A percentile compares a stretch with the other conserved stretches of the same genome.
Evolutionary conservation across 2,888 invertebrate genomes (phyloP).

Genomic region (Ditylenchus weischeri): DNA sequence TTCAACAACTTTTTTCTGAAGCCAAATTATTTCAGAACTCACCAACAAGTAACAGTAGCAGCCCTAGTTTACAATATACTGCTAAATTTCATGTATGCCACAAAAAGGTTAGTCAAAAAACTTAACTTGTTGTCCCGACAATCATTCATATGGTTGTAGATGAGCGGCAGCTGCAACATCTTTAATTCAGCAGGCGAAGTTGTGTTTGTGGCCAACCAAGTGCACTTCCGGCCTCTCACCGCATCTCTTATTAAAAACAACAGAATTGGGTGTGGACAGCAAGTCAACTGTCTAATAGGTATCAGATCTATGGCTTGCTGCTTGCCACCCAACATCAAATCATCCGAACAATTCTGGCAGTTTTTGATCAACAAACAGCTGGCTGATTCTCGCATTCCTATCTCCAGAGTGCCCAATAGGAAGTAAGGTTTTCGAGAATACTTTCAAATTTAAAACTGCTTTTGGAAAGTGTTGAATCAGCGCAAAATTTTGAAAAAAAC

Average conservation of each 20-base stretch:
- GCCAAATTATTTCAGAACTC: not conserved
- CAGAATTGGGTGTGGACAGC: too few relatives aligned
- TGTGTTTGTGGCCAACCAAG: constrained; percentile 5
- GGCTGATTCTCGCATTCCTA: constrained; percentile 44
- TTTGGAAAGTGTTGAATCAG: too few relatives aligned
- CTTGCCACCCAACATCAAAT: constrained; percentile 44
- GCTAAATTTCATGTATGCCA: not conserved
- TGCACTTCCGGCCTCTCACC: constrained; percentile 5
- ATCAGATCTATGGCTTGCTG: constrained; percentile 48
- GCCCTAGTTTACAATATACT: not conserved
- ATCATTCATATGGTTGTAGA: too few relatives aligned
- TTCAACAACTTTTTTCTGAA: not conserved
- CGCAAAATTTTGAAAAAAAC: too few relatives aligned
- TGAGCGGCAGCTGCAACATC: too few relatives aligned
- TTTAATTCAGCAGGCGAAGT: not conserved
- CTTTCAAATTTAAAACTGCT: too few relatives aligned
- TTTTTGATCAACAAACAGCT: constrained; percentile 42
- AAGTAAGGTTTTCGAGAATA: too few relatives aligned
- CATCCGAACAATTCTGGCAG: constrained; percentile 46
- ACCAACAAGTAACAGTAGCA: too few relatives aligned
- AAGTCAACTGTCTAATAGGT: constrained; percentile 17
- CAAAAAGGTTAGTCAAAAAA: not conserved
- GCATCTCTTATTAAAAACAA: not conserved
- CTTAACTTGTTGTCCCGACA: too few relatives aligned
- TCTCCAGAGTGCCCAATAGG: constrained; percentile 42